Percentiles rank a stretch among this genome's conserved stretches.
phyloP scores from a whole-genome alignment of 2,113 vertebrate genomes.

The Holacanthus passer region DNA sequence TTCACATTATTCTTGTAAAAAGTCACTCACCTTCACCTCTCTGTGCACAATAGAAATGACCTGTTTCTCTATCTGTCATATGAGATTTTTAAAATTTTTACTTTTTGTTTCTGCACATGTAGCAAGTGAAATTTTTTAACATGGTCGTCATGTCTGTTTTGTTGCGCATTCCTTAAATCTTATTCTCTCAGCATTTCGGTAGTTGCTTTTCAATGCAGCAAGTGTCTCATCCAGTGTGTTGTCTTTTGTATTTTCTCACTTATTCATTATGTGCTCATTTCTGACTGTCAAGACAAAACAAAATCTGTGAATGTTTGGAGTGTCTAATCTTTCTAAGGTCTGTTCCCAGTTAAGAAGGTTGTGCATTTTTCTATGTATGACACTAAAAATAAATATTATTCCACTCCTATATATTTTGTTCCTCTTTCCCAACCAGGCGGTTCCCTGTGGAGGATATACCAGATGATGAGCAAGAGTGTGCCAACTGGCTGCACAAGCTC shows the following conservation, averaged over 20 bases:
- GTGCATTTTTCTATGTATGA: not conserved
- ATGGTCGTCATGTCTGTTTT: not conserved
- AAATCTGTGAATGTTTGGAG: not conserved
- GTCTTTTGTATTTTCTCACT: constrained; percentile 1
- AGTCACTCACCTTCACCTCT: not conserved
- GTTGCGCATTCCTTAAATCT: not conserved
- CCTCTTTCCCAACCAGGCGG: constrained; percentile 82
- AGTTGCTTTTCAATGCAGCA: not conserved
- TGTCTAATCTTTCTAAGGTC: not conserved
- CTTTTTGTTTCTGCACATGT: too few species aligned
- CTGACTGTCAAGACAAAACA: not conserved
- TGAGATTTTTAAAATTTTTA: too few species aligned
- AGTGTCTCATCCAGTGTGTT: not conserved
- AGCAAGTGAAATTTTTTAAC: not conserved
- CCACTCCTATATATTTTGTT: not conserved
- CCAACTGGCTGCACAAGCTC: constrained; percentile 95
- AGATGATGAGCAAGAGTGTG: constrained; percentile 92
- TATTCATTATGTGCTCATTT: not conserved
- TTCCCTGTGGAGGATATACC: constrained; percentile 95
- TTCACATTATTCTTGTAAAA: not conserved
- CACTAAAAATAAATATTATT: not conserved
- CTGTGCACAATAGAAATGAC: too few species aligned
- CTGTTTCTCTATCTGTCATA: too few species aligned
- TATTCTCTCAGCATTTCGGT: not conserved
- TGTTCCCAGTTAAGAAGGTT: not conserved